These are phyloP conservation scores for Lagorchestes hirsutus DNA, from an alignment of 2,797 vertebrate species.

Conservation along the genomic window DNA sequence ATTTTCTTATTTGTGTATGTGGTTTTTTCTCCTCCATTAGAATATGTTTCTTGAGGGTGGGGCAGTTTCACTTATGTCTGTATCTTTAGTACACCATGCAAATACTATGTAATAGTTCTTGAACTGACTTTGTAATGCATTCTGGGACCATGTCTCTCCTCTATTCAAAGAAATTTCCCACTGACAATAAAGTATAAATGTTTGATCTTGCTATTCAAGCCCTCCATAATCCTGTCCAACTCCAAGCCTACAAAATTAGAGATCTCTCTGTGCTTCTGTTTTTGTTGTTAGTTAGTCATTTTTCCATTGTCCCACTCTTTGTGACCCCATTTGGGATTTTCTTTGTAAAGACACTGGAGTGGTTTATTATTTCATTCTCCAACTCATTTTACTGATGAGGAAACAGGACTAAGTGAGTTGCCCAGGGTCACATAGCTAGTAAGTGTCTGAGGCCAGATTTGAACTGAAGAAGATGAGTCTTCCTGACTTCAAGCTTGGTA, in stretches of 20 bases:
- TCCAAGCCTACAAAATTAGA: neutral
- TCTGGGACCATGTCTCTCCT: neutral
- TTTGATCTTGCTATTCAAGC: neutral
- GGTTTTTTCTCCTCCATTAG: neutral
- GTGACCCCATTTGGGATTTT: neutral
- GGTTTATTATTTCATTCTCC: neutral
- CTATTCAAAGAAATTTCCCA: neutral
- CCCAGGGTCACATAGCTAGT: neutral
- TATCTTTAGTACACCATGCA: neutral
- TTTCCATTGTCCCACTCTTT: neutral
- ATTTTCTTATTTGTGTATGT: neutral
- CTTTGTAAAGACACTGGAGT: neutral
- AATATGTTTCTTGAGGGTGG: neutral
- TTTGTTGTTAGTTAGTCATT: neutral
- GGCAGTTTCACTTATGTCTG: neutral
- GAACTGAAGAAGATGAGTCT: neutral
- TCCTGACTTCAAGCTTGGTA: neutral
- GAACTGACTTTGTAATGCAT: neutral
- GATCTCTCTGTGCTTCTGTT: neutral
- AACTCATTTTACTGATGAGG: neutral
- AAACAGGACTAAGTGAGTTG: neutral
- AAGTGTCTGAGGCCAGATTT: neutral
- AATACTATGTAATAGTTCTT: neutral
- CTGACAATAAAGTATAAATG: neutral
- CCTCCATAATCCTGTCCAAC: neutral